A percentile compares a stretch with the other conserved stretches of the same genome.
Evolutionary conservation across 2,797 vertebrate genomes (phyloP).

Genomic region (Acestrorhynchus altus): DNA sequence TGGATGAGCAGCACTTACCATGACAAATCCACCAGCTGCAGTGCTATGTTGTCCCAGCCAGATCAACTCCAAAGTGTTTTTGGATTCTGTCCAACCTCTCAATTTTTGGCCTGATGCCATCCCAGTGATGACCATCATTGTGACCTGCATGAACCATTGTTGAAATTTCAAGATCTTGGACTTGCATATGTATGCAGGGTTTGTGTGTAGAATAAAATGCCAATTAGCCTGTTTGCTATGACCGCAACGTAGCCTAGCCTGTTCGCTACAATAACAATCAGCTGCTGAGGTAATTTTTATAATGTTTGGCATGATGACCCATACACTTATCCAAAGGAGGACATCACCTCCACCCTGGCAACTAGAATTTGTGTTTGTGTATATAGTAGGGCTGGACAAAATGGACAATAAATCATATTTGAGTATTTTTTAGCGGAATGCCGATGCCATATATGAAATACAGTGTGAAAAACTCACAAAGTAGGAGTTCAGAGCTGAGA

Average conservation of each 20-base stretch:
- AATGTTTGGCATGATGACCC: neutral
- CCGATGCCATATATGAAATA: too few species aligned
- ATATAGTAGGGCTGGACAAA: too few species aligned
- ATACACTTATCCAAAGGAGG: neutral
- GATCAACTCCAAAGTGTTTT: conserved; percentile 19
- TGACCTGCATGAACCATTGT: conserved; percentile 26
- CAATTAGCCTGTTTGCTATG: conserved; percentile 15
- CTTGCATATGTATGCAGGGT: neutral
- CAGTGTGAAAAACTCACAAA: too few species aligned
- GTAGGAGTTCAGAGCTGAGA: too few species aligned
- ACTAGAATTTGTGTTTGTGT: neutral
- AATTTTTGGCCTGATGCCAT: conserved; percentile 39
- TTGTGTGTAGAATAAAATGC: conserved; percentile 17
- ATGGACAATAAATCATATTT: too few species aligned
- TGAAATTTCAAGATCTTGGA: conserved; percentile 24
- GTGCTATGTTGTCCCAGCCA: conserved; percentile 35
- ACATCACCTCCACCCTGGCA: neutral
- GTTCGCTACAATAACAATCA: neutral
- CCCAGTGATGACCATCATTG: conserved; percentile 9
- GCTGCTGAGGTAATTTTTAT: neutral
- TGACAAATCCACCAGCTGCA: conserved; percentile 45
- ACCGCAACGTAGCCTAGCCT: neutral
- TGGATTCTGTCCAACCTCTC: conserved; percentile 39
- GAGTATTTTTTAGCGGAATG: too few species aligned
- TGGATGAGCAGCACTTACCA: conserved; percentile 15